phyloP scores from a whole-genome alignment of 2,113 vertebrate species.

The Himantopus leucocephalus region DNA sequence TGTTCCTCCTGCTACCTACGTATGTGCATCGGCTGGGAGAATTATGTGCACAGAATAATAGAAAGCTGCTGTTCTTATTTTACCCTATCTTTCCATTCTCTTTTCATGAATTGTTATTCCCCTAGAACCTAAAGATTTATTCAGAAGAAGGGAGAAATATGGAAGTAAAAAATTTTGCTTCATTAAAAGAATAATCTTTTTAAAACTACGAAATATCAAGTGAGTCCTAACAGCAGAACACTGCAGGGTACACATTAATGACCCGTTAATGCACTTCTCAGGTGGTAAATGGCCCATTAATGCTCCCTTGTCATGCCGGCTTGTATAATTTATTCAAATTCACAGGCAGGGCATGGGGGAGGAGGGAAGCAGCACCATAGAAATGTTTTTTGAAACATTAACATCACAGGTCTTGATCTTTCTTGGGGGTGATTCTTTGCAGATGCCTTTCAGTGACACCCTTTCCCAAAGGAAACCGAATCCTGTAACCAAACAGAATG shows the following conservation, averaged over 20 bases:
- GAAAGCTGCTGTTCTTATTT: background rate
- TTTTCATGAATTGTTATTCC: background rate
- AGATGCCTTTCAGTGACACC: background rate
- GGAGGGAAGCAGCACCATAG: background rate
- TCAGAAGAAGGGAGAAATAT: background rate
- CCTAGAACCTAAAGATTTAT: background rate
- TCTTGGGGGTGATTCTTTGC: background rate
- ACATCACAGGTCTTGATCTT: background rate
- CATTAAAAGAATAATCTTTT: background rate
- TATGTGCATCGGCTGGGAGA: background rate
- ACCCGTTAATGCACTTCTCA: slow-evolving; percentile 38
- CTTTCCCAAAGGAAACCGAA: background rate
- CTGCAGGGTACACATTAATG: slow-evolving; percentile 7
- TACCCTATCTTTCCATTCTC: background rate
- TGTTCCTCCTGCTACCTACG: background rate
- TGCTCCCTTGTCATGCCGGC: background rate
- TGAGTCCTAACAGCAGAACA: background rate
- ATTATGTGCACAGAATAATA: background rate
- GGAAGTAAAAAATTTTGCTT: background rate
- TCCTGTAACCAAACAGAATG: background rate
- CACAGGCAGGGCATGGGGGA: background rate
- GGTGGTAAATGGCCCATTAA: slow-evolving; percentile 50
- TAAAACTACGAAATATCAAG: background rate
- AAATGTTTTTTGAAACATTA: background rate
- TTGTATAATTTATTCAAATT: slow-evolving; percentile 3